A percentile compares a stretch with the other conserved stretches of the same genome.
phyloP scores from a whole-genome alignment of 2,888 invertebrate species.

The Leucophora obtusa region DNA sequence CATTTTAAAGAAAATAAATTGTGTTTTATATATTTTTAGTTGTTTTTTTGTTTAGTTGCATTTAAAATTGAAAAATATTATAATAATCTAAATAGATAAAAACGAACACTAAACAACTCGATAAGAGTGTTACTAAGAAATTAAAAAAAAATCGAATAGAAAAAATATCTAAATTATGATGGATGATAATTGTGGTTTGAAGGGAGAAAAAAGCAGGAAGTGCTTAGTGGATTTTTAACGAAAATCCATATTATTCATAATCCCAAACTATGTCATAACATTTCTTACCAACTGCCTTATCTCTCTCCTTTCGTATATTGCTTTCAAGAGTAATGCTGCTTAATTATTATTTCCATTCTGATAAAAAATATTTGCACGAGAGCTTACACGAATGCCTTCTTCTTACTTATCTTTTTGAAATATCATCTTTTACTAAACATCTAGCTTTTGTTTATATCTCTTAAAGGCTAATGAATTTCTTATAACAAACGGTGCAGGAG shows the following conservation, averaged over 20 bases:
- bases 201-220: not conserved
- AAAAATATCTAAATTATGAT: conserved; percentile 49
- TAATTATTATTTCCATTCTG: conserved; percentile 23
- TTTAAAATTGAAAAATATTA: conserved; percentile 27
- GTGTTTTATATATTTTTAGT: not conserved
- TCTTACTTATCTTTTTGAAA: not conserved
- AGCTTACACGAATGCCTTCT: not conserved
- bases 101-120: conserved; percentile 30
- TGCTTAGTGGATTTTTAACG: not conserved
- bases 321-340: conserved; percentile 46
- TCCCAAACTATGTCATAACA: not conserved
- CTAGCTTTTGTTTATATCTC: conserved; percentile 39
- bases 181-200: conserved; percentile 20
- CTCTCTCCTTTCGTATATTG: conserved; percentile 44
- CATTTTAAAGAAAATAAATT: not conserved
- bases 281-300: conserved; percentile 6
- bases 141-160: conserved; percentile 39
- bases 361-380: conserved; percentile 42
- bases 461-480: conserved; percentile 56
- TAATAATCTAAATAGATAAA: conserved; percentile 48
- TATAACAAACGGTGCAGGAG: conserved; percentile 45
- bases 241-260: not conserved
- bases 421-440: conserved; percentile 22
- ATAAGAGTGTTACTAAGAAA: conserved; percentile 20
- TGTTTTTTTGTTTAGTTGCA: not conserved